Base-by-base conservation (phyloP, 2,797 vertebrate genomes). In the Fundulus diaphanus region DNA sequence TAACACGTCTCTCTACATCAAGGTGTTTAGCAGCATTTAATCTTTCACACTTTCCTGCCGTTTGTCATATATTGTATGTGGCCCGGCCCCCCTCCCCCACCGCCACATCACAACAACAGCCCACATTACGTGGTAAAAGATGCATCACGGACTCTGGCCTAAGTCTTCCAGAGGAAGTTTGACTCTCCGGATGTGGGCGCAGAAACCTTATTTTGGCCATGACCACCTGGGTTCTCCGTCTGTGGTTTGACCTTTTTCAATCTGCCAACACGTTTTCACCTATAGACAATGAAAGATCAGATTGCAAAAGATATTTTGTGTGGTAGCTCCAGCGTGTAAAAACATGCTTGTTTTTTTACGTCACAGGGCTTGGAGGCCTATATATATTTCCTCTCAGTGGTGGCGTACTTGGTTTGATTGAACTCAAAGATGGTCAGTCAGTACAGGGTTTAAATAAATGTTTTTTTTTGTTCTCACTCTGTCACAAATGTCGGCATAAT, bases 241-340 rank as follows among this genome's bases (percentile, higher is more conserved):
- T 79, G 90, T 82, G 93, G 92, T 87, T 89, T 91, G 84, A 87
- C 89, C 85, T 92, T 92, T 85, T 78, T 27, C 68, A 68, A 73
- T 0, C 11, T 16, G 59, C 71, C 20, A 27, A 83, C 73, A 40
- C 7, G 0, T 73, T 42, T 73, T 73, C 70, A 48, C 70, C 81
- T 77, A 69, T 73, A 87, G 74, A 81, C 44, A 48, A 29, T 2
- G 9, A 65, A 29, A 83, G 37, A 46, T 31, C 31, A 68, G 24
- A 68, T 31, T 11, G 8, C 69, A 3, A 80, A 70, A 74, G 18
- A 40, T 42, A 52, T 37, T 33, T 72, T 12, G 74, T 20, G 77
- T 82, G 49, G 75, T 77, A 67, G 66, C 80, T 15, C 46, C 42
- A 44, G 33, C 40, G 68, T 3, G 0, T 5, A 12, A 66, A 76